These are phyloP conservation scores for Naso thynnoides DNA, from an alignment of 2,797 vertebrate genomes.

Conservation along the genomic window DNA sequence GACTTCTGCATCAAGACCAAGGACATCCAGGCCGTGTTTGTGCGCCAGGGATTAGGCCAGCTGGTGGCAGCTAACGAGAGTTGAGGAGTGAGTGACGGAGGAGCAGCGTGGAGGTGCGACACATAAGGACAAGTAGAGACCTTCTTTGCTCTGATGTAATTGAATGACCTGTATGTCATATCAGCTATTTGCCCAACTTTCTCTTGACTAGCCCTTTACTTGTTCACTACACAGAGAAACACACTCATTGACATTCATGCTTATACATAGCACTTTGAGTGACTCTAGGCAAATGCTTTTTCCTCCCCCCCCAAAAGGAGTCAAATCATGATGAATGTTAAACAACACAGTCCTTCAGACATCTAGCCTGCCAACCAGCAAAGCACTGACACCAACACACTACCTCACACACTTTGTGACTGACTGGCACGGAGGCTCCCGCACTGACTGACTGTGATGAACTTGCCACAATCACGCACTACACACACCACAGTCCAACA, in stretches of 20 bases:
- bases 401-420: slow-evolving; percentile 85
- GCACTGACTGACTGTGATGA: slow-evolving; percentile 64
- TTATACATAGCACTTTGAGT: slow-evolving; percentile 81
- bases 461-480: slow-evolving; percentile 40
- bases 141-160: slow-evolving; percentile 57
- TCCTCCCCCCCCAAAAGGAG: slow-evolving; percentile 37
- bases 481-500: slow-evolving; percentile 27
- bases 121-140: slow-evolving; percentile 51
- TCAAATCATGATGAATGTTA: slow-evolving; percentile 79
- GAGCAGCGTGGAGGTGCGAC: slow-evolving; percentile 29
- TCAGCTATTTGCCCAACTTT: slow-evolving; percentile 62
- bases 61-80: slow-evolving; percentile 96
- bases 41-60: slow-evolving; percentile 95
- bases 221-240: slow-evolving; percentile 69
- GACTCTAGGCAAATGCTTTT: slow-evolving; percentile 63
- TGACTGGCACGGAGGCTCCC: slow-evolving; percentile 70
- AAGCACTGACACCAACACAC: slow-evolving; percentile 89
- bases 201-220: slow-evolving; percentile 77
- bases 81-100: slow-evolving; percentile 74
- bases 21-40: slow-evolving; percentile 97
- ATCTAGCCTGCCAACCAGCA: slow-evolving; percentile 80
- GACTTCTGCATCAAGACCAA: slow-evolving; percentile 98
- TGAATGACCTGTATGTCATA: slow-evolving; percentile 63
- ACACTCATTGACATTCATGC: slow-evolving; percentile 71
- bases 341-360: slow-evolving; percentile 69